These are phyloP conservation scores for Hirundichthys speculiger DNA, from an alignment of 2,113 vertebrate genomes.

Conservation along the genomic window DNA sequence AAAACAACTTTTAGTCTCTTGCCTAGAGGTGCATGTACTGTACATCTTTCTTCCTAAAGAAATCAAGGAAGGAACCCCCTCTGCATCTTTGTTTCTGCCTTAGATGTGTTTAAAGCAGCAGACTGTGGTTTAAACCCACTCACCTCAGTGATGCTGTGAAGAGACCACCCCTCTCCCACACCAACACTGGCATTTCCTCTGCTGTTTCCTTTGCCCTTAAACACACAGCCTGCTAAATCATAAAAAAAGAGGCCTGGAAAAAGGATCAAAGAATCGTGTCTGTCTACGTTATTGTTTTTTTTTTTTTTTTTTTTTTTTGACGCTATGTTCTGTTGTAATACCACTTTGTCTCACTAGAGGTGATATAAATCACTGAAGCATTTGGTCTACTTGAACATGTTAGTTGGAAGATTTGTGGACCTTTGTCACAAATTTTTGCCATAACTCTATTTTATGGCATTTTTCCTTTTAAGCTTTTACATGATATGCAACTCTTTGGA, in stretches of 20 bases:
- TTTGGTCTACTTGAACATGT: too few species aligned
- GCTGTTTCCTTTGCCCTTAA: constrained; percentile 59
- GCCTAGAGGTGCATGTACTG: not conserved
- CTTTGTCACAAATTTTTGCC: too few species aligned
- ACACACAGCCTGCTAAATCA: constrained; percentile 44
- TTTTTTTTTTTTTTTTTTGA: too few species aligned
- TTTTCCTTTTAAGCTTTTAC: too few species aligned
- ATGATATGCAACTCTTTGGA: too few species aligned
- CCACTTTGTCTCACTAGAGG: too few species aligned
- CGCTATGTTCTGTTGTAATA: too few species aligned
- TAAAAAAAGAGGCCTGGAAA: constrained; percentile 62
- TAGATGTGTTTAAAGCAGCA: constrained; percentile 53
- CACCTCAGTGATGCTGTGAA: constrained; percentile 59
- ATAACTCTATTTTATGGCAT: too few species aligned
- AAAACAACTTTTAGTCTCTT: not conserved
- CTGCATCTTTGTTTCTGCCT: constrained; percentile 22
- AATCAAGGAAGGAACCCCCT: not conserved
- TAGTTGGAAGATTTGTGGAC: too few species aligned
- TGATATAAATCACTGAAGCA: too few species aligned
- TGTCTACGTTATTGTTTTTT: constrained; percentile 25
- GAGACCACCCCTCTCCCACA: constrained; percentile 55
- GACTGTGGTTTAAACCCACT: constrained; percentile 66
- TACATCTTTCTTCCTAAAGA: constrained; percentile 9
- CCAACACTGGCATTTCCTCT: constrained; percentile 66
- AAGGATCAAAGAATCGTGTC: constrained; percentile 32